These are phyloP conservation scores for Tachina fera DNA, from an alignment of 2,888 invertebrate genomes.

Conservation along the genomic window DNA sequence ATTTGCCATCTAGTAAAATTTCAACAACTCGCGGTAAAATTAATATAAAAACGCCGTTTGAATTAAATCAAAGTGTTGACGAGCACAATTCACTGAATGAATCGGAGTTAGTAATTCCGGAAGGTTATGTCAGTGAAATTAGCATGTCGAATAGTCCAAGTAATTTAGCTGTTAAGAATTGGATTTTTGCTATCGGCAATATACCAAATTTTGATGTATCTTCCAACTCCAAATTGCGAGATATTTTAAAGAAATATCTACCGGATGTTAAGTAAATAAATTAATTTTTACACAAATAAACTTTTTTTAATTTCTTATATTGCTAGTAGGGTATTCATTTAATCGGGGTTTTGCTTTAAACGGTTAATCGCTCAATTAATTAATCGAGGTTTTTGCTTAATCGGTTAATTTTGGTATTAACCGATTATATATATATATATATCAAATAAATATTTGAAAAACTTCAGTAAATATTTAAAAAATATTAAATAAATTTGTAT, in stretches of 20 bases:
- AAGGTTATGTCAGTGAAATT: slow-evolving; percentile 76
- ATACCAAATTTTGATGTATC: background rate
- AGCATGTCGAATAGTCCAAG: slow-evolving; percentile 73
- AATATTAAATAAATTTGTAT: too few relatives aligned
- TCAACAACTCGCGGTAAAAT: slow-evolving; percentile 26
- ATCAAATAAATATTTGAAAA: too few relatives aligned
- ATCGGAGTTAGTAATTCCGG: slow-evolving; percentile 66
- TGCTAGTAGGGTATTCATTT: too few relatives aligned
- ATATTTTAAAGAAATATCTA: slow-evolving; percentile 46
- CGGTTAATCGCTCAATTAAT: too few relatives aligned
- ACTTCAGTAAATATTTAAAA: too few relatives aligned
- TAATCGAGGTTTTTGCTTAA: too few relatives aligned
- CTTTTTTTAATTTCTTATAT: too few relatives aligned
- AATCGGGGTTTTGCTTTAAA: too few relatives aligned
- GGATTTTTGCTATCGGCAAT: slow-evolving; percentile 73
- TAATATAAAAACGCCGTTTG: slow-evolving; percentile 66
- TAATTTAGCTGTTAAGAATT: slow-evolving; percentile 77
- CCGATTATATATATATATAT: too few relatives aligned
- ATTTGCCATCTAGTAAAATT: slow-evolving; percentile 38
- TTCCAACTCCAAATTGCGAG: slow-evolving; percentile 12
- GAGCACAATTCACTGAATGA: slow-evolving; percentile 25
- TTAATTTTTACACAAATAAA: background rate
- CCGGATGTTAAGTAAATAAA: slow-evolving; percentile 3
- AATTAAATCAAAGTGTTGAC: slow-evolving; percentile 65
- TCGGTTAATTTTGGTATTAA: too few relatives aligned